Conservation (phyloP, 2,888 invertebrate species). For the Odontocerum albicorne region DNA sequence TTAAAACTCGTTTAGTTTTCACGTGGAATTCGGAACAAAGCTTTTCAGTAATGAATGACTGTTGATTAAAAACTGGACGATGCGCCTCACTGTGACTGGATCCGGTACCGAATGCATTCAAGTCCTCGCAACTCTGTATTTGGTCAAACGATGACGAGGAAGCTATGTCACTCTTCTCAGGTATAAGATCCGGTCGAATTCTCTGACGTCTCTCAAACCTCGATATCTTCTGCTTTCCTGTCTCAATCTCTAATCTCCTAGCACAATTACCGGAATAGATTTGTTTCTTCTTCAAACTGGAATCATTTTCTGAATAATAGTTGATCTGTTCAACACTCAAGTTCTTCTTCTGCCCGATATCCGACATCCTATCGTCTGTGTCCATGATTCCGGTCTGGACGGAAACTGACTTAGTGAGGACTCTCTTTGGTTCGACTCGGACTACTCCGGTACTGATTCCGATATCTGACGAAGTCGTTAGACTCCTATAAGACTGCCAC, state of each 20-base stretch:
- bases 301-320: slow-evolving; percentile 55
- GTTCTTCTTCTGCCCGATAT: slow-evolving; percentile 55
- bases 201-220: slow-evolving; percentile 55
- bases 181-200: slow-evolving; percentile 57
- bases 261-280: slow-evolving; percentile 47
- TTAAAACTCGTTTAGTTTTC: slow-evolving; percentile 65
- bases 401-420: slow-evolving; percentile 56
- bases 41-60: slow-evolving; percentile 69
- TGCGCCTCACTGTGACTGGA: slow-evolving; percentile 58
- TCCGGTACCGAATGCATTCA: slow-evolving; percentile 58
- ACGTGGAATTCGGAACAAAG: slow-evolving; percentile 72
- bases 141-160: slow-evolving; percentile 57
- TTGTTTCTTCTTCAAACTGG: slow-evolving; percentile 54
- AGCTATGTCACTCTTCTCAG: slow-evolving; percentile 51
- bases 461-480: slow-evolving; percentile 57
- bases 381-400: slow-evolving; percentile 58
- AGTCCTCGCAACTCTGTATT: slow-evolving; percentile 58
- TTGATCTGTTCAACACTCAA: slow-evolving; percentile 57
- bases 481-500: slow-evolving; percentile 56
- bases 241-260: slow-evolving; percentile 40
- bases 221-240: slow-evolving; percentile 41
- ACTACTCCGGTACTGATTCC: slow-evolving; percentile 51
- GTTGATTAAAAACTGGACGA: slow-evolving; percentile 59
- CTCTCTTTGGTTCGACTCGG: slow-evolving; percentile 54
- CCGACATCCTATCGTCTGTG: slow-evolving; percentile 48